phyloP scores from a whole-genome alignment of 2,113 vertebrate genomes.

The Strix aluco region DNA sequence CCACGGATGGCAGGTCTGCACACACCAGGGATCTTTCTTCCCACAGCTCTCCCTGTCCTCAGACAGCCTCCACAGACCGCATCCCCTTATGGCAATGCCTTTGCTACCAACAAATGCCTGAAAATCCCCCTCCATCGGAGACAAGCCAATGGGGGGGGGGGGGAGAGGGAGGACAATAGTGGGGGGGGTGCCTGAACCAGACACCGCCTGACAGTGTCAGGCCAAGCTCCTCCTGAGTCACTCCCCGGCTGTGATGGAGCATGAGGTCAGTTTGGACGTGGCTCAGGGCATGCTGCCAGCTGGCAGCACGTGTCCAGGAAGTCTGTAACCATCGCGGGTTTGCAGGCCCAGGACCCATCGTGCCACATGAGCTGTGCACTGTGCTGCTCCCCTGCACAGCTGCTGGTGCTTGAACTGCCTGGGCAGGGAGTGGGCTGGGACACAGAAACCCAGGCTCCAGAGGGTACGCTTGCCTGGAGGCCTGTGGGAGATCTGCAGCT shows the following conservation, averaged over 20 bases:
- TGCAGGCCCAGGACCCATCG: neutral
- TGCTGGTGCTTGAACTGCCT: neutral
- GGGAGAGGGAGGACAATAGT: neutral
- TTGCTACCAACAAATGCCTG: neutral
- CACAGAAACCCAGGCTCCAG: neutral
- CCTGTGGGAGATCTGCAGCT: neutral
- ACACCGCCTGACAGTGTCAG: constrained; percentile 67
- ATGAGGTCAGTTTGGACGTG: constrained; percentile 57
- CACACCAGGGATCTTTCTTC: neutral
- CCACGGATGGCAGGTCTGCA: neutral
- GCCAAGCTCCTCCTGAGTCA: constrained; percentile 52
- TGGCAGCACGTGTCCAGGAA: constrained; percentile 2
- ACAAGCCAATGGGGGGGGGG: neutral
- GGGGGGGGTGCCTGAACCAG: constrained; percentile 16
- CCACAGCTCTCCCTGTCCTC: neutral
- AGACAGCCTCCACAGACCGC: neutral
- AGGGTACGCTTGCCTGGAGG: neutral
- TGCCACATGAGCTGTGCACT: rapidly evolving
- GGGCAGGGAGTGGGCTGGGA: neutral
- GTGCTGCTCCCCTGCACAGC: rapidly evolving
- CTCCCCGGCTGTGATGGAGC: constrained; percentile 43
- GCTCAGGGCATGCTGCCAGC: constrained; percentile 7
- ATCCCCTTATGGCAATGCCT: neutral
- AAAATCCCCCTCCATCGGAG: neutral
- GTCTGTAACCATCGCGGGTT: neutral